A percentile compares a stretch with the other conserved stretches of the same genome.
Evolutionary conservation across 1,140 invertebrate genomes (phyloP).

Genomic region (Drosophila asahinai): DNA sequence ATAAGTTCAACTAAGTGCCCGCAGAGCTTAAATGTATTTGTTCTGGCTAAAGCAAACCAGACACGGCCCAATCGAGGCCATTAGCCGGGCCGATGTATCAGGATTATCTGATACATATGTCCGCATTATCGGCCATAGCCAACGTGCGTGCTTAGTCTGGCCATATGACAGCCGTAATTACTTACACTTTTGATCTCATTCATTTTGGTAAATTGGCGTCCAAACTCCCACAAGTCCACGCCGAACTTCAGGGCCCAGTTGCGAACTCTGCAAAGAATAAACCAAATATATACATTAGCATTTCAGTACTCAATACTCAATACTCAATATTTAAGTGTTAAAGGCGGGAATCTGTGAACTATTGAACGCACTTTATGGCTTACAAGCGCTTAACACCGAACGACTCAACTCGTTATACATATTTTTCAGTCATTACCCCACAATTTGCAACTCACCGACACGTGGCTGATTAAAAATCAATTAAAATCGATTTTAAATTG

Average conservation of each 20-base stretch:
- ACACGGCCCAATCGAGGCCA: slow-evolving; percentile 46
- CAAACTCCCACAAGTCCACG: slow-evolving; percentile 95
- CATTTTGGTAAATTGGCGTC: slow-evolving; percentile 94
- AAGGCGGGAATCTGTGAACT: neutral
- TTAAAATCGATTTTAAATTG: slow-evolving; percentile 50
- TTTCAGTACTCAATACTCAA: neutral
- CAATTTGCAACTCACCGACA: slow-evolving; percentile 17
- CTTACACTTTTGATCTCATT: slow-evolving; percentile 94
- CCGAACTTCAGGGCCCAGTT: slow-evolving; percentile 96
- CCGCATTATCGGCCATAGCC: neutral
- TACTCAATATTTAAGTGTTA: neutral
- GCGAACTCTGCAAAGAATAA: slow-evolving; percentile 91
- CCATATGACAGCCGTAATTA: slow-evolving; percentile 56
- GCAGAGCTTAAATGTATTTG: slow-evolving; percentile 67
- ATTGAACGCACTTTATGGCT: no score
- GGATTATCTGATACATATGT: slow-evolving; percentile 43
- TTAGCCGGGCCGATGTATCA: slow-evolving; percentile 51
- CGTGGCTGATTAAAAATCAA: slow-evolving; percentile 56
- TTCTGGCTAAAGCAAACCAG: slow-evolving; percentile 34
- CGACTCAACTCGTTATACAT: neutral
- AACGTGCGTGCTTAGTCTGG: slow-evolving; percentile 9
- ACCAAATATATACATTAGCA: slow-evolving; percentile 81
- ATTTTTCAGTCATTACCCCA: slow-evolving; percentile 3
- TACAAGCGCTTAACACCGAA: neutral
- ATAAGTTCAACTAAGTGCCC: slow-evolving; percentile 53